phyloP scores from a whole-genome alignment of 2,797 vertebrate genomes.

The Gymnothorax reevesii region DNA sequence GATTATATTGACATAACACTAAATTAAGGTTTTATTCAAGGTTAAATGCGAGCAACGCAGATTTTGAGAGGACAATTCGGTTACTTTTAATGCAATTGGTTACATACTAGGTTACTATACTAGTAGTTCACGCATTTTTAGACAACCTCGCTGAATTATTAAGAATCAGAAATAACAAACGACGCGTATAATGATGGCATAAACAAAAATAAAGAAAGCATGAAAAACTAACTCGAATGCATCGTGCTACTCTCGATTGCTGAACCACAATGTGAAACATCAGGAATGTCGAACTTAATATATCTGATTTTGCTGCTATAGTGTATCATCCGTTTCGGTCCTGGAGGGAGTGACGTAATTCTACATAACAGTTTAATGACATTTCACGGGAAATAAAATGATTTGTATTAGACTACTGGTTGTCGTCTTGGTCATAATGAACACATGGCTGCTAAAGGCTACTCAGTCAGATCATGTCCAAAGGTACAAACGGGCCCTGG shows the following conservation, averaged over 20 bases:
- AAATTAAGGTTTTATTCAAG: background rate
- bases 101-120: background rate
- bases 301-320: conserved; percentile 28
- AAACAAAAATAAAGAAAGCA: conserved; percentile 5
- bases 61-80: background rate
- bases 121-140: background rate
- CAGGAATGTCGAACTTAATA: conserved; percentile 1
- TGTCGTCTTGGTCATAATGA: conserved; percentile 70
- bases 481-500: conserved; percentile 64
- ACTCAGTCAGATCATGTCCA: conserved; percentile 61
- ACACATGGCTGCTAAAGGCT: conserved; percentile 67
- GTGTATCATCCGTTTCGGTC: conserved; percentile 12
- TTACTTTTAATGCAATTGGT: conserved; percentile 1
- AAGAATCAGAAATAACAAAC: background rate
- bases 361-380: conserved; percentile 21
- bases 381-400: conserved; percentile 50
- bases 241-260: background rate
- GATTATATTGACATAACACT: conserved; percentile 3
- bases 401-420: conserved; percentile 69
- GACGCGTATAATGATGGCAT: background rate
- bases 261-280: conserved; percentile 25
- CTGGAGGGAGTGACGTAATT: conserved; percentile 26
- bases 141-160: conserved; percentile 8
- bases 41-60: background rate
- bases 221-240: conserved; percentile 1